phyloP scores from a whole-genome alignment of 2,888 invertebrate genomes.

The Parnassius glacialis region DNA sequence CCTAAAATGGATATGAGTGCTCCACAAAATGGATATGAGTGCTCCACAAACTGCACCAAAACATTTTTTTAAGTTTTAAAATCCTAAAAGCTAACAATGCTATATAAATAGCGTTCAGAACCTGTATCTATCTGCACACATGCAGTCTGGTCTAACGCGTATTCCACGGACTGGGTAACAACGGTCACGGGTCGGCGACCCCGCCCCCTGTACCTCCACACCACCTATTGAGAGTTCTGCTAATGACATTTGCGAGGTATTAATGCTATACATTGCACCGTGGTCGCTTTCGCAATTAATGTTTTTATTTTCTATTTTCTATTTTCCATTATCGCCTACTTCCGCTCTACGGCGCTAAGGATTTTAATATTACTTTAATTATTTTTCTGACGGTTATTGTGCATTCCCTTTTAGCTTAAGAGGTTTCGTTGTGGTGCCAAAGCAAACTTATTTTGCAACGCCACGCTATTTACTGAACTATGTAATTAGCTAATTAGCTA shows the following conservation, averaged over 20 bases:
- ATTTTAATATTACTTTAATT: constrained; percentile 27
- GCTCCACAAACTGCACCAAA: no score
- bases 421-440: constrained; percentile 1
- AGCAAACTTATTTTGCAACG: constrained; percentile 2
- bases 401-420: constrained; percentile 14
- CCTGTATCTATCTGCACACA: constrained; percentile 9
- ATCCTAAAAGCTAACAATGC: not conserved
- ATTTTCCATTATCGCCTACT: constrained; percentile 26
- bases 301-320: constrained; percentile 28
- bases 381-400: constrained; percentile 22
- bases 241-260: constrained; percentile 58
- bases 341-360: constrained; percentile 20
- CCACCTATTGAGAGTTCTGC: constrained; percentile 37
- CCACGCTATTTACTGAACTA: constrained; percentile 10
- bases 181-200: constrained; percentile 42
- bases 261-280: constrained; percentile 36
- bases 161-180: constrained; percentile 34
- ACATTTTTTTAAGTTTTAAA: no score
- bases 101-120: not conserved
- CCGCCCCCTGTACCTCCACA: constrained; percentile 27
- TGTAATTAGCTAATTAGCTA: constrained; percentile 7
- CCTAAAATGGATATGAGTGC: no score
- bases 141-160: constrained; percentile 15
- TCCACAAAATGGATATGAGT: no score
- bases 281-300: constrained; percentile 26